These are phyloP conservation scores for Galleria mellonella DNA, from an alignment of 1,140 invertebrate genomes.

Conservation along the genomic window DNA sequence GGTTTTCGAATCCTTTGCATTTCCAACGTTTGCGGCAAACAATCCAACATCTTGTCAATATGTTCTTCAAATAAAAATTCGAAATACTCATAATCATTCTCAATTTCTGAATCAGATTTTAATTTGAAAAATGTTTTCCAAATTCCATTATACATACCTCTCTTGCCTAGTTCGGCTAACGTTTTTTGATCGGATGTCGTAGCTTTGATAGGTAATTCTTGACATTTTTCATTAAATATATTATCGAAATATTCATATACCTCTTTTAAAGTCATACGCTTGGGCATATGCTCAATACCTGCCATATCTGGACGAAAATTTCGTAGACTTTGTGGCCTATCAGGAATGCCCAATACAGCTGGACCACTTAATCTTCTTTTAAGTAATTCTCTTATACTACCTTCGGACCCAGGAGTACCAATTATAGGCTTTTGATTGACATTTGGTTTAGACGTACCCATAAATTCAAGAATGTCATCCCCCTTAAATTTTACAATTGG, in stretches of 20 bases:
- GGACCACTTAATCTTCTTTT: neutral
- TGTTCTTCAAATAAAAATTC: conserved; percentile 3
- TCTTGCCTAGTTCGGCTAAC: neutral
- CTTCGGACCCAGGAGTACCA: no score
- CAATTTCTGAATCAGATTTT: conserved; percentile 4
- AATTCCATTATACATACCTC: conserved; percentile 5
- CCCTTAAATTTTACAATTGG: neutral
- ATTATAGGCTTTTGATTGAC: no score
- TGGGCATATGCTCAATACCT: no score
- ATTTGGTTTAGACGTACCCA: no score
- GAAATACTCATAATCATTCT: conserved; percentile 4
- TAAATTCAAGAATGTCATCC: no score
- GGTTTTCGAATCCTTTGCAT: neutral
- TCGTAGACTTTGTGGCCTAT: neutral
- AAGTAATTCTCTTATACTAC: neutral
- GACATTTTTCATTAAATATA: conserved; percentile 3
- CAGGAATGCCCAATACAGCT: neutral
- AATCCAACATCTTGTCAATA: conserved; percentile 5
- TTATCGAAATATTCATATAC: conserved; percentile 6
- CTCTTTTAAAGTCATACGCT: neutral
- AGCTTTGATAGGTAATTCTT: conserved; percentile 7
- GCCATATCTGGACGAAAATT: no score
- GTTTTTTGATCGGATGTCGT: neutral
- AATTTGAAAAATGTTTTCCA: conserved; percentile 10
- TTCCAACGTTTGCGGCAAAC: conserved; percentile 2